A percentile compares a stretch with the other conserved stretches of the same genome.
Evolutionary conservation across 2,797 vertebrate genomes (phyloP).

Genomic region (Sorex maritimensis): DNA sequence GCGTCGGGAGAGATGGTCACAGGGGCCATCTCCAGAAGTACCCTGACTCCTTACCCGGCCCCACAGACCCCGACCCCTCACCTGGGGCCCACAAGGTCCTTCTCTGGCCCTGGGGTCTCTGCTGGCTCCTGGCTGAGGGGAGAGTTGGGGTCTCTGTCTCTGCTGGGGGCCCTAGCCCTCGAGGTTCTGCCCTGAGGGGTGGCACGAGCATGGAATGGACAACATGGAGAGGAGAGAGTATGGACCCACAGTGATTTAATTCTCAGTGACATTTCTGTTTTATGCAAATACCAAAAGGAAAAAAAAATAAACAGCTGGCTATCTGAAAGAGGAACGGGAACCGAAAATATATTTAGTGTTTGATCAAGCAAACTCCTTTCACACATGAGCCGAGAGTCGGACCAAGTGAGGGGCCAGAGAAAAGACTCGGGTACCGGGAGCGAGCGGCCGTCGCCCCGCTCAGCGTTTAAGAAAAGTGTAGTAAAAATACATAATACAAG

Average conservation of each 20-base stretch:
- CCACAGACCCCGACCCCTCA: no score
- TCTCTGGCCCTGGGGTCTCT: background rate
- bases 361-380: constrained; percentile 88
- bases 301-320: constrained; percentile 77
- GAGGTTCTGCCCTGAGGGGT: constrained; percentile 87
- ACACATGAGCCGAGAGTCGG: constrained; percentile 87
- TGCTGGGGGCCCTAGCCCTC: background rate
- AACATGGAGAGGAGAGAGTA: constrained; percentile 88
- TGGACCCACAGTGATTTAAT: constrained; percentile 89
- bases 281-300: constrained; percentile 87
- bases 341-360: constrained; percentile 85
- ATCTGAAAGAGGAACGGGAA: constrained; percentile 86
- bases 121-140: no score
- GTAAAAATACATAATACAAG: constrained; percentile 95
- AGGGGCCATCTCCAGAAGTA: no score
- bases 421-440: constrained; percentile 93
- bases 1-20: no score
- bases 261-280: constrained; percentile 86
- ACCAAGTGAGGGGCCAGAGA: constrained; percentile 92
- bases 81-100: no score
- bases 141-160: background rate
- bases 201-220: constrained; percentile 88
- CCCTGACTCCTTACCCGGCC: no score
- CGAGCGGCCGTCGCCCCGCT: constrained; percentile 92
- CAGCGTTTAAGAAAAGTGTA: constrained; percentile 95